Conservation (phyloP, 2,113 vertebrate species). For the Pterocles burchelli region DNA sequence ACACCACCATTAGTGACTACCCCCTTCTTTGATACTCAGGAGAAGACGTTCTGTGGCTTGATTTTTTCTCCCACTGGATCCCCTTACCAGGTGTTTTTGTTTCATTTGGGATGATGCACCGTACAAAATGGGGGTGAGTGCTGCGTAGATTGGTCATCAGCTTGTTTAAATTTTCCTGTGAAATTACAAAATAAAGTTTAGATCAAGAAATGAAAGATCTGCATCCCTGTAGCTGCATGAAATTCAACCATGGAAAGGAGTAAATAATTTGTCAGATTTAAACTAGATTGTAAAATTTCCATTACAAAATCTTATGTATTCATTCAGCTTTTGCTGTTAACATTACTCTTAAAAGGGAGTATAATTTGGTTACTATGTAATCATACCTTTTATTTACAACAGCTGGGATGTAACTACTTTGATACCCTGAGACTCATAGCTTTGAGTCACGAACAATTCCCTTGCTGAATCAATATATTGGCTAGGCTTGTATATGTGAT, state of each 20-base stretch:
- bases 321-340: neutral
- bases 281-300: neutral
- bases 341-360: neutral
- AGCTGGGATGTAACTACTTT: neutral
- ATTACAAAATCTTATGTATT: neutral
- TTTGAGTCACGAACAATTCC: neutral
- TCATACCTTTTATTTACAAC: neutral
- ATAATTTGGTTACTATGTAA: neutral
- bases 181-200: too few species aligned
- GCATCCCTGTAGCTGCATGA: too few species aligned
- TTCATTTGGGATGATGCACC: slow-evolving; percentile 89
- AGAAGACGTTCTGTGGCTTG: too few species aligned
- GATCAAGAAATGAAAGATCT: too few species aligned
- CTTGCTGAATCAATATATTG: neutral
- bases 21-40: too few species aligned
- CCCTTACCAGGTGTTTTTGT: slow-evolving; percentile 85
- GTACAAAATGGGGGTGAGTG: slow-evolving; percentile 83
- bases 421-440: too few species aligned
- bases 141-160: too few species aligned
- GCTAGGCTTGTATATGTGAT: neutral
- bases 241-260: too few species aligned
- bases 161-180: too few species aligned
- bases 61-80: neutral
- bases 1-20: too few species aligned
- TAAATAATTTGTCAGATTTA: too few species aligned